Base-by-base conservation (phyloP, 1,140 invertebrate genomes). In the Caenorhabditis inopinata region DNA sequence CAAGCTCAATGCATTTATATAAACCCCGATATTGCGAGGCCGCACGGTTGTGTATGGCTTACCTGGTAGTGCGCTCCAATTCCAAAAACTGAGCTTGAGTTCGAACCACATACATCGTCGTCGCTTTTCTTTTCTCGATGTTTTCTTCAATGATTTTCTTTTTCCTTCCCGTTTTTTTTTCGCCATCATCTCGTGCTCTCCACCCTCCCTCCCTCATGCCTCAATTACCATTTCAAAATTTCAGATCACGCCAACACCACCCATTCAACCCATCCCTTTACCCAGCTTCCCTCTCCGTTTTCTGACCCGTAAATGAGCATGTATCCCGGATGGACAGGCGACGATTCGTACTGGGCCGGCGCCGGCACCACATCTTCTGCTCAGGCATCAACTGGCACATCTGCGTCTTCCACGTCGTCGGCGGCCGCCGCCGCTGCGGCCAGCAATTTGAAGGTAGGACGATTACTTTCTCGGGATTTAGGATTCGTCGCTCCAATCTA, bases 331-430 rank as follows among this genome's bases (percentile, higher is more conserved):
- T 58, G 80, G 58, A 73, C 74, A 38, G 45, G 46, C 51, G 80
- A 76, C 46, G 74, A 81, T 49, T 32, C 62, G 45, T 81, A 81
- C 75, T 81, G 80, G 80, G 68, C 53, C 11, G 77, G 38, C 77
- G 53, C 77, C 14, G 77, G 53, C 32, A 68, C 77, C 4, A 46
- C 51, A 18, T 47, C 48, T n/a, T 35, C 76, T n/a, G 51, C 77
- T 45, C 53, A 47, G 14, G 77, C 48, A 21, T 68, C 58, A 7
- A 38, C 58, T 21, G 58, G 29, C 32, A 68, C 58, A 68, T 68
- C 58, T 68, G 58, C 58, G 2, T 68, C 58, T 6, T 35, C 77
- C 6, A 47, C 77, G 51, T 42, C 38, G 12, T 27, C 32, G 0
- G 77, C 77, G 5, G 38, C 77, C 42, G 74, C 46, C 38, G 74